Conservation (phyloP, 1,140 invertebrate species). For the Antheraea pernyi region DNA sequence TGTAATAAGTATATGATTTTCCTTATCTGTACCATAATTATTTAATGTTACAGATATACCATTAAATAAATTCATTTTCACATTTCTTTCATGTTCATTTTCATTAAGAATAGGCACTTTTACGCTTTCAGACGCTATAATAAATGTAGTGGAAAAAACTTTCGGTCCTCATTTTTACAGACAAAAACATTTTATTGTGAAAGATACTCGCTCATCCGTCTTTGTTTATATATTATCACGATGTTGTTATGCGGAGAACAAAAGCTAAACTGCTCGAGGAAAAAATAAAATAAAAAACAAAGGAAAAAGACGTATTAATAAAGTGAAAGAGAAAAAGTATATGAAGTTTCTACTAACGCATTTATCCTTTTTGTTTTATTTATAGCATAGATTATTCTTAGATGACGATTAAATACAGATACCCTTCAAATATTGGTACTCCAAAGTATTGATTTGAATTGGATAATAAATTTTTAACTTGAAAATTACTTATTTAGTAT, state of each 20-base stretch:
- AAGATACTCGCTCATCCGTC: not conserved
- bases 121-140: not conserved
- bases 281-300: not conserved
- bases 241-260: constrained; percentile 4
- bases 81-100: not conserved
- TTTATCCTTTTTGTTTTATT: too few relatives aligned
- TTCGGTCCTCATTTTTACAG: not conserved
- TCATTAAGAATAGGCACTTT: not conserved
- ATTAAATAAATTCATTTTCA: not conserved
- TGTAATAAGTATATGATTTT: too few relatives aligned
- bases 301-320: not conserved
- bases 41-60: too few relatives aligned
- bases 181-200: constrained; percentile 5
- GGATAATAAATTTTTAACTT: too few relatives aligned
- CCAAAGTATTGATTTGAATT: too few relatives aligned
- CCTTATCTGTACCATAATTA: too few relatives aligned
- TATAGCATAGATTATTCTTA: too few relatives aligned
- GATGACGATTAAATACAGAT: too few relatives aligned
- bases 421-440: too few relatives aligned
- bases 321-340: not conserved
- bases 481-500: too few relatives aligned
- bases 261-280: not conserved
- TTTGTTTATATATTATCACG: constrained; percentile 2
- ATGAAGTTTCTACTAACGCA: not conserved
- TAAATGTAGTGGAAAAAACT: not conserved